Evolutionary conservation across 1,140 invertebrate genomes (phyloP), one percentile per base, ranked within the genome.

Genomic region (Panulirus ornatus): DNA sequence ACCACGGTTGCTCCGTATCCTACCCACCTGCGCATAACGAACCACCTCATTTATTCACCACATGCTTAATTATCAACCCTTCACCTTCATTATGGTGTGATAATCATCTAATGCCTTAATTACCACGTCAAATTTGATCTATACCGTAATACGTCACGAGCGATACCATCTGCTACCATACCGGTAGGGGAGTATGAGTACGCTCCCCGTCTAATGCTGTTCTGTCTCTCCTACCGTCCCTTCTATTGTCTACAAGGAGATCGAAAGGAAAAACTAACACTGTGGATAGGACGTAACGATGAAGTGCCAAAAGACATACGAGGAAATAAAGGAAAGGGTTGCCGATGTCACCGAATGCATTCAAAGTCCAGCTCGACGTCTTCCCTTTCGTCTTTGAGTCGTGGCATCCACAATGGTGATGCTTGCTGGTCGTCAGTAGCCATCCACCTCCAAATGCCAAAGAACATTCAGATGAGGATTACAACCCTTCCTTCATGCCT

Each of bases 81-180:
- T 0, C 58, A 19, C 58, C 58, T 66, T 30, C 22, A 66, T 66
- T 22, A 8, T 6, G 58, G 9, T 5, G 22, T 11, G 58, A 66
- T 66, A 66, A 66, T 66, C 22, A 66, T 66, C 58, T 27, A 27
- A 66, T 30, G n/a, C 58, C 58, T 66, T 66, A 66, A 66, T 66
- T 66, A 66, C n/a, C 3, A 27, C 58, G n/a, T 27, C n/a, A 66
- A 30, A 27, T 2, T 66, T 27, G 27, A 5, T 66, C 30, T 66
- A 66, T 66, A 66, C 58, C 8, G 58, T 66, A 27, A 27, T 27
- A 30, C 30, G 30, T 30, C 2, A n/a, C 19, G 27, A 66, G 5
- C 58, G 22, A 66, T 66, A 30, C 14, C 22, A 6, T 27, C 58
- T 30, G 22, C 0, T 6, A 22, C 5, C 3, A 8, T 22, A 66